Evolutionary conservation across 2,113 vertebrate genomes (phyloP).

Genomic region (Nesoenas mayeri): DNA sequence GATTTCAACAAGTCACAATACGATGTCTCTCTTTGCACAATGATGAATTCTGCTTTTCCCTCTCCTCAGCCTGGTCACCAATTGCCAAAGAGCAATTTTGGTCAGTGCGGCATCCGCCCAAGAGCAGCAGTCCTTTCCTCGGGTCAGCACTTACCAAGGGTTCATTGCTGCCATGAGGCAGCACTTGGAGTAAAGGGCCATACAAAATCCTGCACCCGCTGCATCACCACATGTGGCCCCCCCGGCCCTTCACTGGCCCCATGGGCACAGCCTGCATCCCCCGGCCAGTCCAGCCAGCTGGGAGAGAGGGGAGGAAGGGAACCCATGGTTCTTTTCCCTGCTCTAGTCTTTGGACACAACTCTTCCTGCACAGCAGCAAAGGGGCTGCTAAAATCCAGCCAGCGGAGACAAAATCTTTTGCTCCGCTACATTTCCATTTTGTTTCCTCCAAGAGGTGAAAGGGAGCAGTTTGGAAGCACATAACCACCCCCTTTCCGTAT

Average conservation of each 20-base stretch:
- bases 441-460: accelerated
- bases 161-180: not conserved
- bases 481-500: not conserved
- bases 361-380: not conserved
- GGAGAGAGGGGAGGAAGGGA: not conserved
- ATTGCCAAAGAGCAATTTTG: not conserved
- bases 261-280: not conserved
- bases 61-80: not conserved
- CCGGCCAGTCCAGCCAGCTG: not conserved
- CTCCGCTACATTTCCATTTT: not conserved
- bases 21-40: not conserved
- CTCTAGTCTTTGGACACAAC: not conserved
- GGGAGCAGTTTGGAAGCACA: not conserved
- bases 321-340: not conserved
- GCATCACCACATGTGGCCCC: not conserved
- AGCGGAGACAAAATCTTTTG: not conserved
- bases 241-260: not conserved
- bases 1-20: not conserved
- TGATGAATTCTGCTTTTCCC: not conserved
- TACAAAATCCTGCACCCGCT: not conserved
- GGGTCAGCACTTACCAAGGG: constrained; percentile 2
- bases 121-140: not conserved
- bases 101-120: not conserved
- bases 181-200: accelerated
- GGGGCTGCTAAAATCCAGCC: not conserved